Evolutionary conservation across 2,888 invertebrate species (phyloP).

Genomic region (Mechanitis mazaeus): DNA sequence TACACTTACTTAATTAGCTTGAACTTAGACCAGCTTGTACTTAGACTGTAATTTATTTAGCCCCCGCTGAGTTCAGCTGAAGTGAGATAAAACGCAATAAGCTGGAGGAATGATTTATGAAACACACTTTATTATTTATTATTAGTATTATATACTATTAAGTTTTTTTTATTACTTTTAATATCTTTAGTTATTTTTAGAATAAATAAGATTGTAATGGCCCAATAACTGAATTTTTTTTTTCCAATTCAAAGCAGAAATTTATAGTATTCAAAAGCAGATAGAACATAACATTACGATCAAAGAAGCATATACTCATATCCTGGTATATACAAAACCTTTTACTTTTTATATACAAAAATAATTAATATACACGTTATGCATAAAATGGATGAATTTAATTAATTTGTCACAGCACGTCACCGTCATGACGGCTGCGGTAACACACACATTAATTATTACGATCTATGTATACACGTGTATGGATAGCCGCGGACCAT

Average conservation of each 20-base stretch:
- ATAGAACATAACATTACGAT: too few species aligned
- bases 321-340: too few species aligned
- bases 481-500: slow-evolving; percentile 14
- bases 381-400: slow-evolving; percentile 33
- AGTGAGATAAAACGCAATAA: slow-evolving; percentile 10
- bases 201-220: too few species aligned
- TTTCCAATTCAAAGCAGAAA: too few species aligned
- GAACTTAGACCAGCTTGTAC: slow-evolving; percentile 19
- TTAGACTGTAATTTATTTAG: slow-evolving; percentile 23
- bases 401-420: slow-evolving; percentile 49
- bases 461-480: slow-evolving; percentile 26
- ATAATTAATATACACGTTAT: not conserved
- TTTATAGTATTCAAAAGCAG: too few species aligned
- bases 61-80: slow-evolving; percentile 13
- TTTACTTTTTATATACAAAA: not conserved
- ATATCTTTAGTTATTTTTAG: too few species aligned
- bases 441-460: slow-evolving; percentile 30
- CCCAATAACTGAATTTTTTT: too few species aligned
- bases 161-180: too few species aligned
- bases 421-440: slow-evolving; percentile 21
- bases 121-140: not conserved
- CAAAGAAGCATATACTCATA: too few species aligned
- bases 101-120: slow-evolving; percentile 4
- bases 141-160: not conserved
- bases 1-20: slow-evolving; percentile 28